phyloP scores from a whole-genome alignment of 2,113 vertebrate genomes.

The Rousettus leschenaultii region DNA sequence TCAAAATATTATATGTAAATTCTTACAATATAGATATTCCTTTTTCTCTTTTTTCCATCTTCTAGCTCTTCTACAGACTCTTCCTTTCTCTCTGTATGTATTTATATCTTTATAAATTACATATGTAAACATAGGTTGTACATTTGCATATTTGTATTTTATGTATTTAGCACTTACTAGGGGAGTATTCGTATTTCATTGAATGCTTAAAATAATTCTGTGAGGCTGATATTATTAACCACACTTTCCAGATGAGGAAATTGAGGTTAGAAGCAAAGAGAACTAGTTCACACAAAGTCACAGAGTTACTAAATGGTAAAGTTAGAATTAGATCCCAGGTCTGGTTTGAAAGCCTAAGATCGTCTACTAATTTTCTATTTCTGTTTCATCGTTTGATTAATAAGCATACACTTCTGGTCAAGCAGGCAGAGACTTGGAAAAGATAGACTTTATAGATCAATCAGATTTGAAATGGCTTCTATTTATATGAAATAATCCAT shows the following conservation, averaged over 20 bases:
- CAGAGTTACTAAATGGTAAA: neutral
- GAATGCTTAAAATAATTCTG: neutral
- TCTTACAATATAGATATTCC: neutral
- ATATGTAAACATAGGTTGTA: neutral
- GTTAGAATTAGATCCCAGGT: neutral
- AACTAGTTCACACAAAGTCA: neutral
- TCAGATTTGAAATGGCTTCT: neutral
- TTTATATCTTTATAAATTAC: neutral
- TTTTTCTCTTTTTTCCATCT: neutral
- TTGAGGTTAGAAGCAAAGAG: neutral
- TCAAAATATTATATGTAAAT: neutral
- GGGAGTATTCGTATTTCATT: neutral
- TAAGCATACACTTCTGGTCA: neutral
- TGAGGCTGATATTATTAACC: neutral
- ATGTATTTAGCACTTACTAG: neutral
- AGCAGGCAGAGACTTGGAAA: neutral
- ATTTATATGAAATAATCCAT: constrained; percentile 12
- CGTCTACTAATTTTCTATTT: neutral
- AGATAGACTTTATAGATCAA: neutral
- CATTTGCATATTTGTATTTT: neutral
- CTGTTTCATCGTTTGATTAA: neutral
- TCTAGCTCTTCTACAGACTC: neutral
- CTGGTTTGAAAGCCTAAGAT: neutral
- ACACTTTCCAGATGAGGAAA: neutral
- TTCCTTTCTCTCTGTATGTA: neutral